A percentile compares a stretch with the other conserved stretches of the same genome.
phyloP scores from a whole-genome alignment of 1,140 invertebrate genomes.

The Hyles vespertilio region DNA sequence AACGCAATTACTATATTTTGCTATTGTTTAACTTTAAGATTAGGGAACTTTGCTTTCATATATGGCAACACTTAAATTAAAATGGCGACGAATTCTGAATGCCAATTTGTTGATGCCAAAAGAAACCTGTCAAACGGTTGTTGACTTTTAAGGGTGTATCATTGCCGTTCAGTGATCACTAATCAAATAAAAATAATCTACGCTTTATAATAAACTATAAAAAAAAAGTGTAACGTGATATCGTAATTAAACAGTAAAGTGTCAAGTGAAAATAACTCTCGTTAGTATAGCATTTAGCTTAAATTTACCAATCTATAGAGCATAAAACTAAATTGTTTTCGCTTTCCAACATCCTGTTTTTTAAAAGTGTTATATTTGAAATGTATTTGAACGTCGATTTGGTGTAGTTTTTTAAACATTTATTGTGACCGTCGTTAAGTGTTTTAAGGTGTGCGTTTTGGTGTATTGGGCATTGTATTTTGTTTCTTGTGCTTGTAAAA shows the following conservation, averaged over 20 bases:
- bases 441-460: neutral
- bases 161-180: conserved; percentile 18
- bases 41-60: neutral
- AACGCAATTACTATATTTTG: too few species aligned
- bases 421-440: neutral
- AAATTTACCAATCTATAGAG: neutral
- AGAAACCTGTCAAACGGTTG: conserved; percentile 60
- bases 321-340: conserved; percentile 18
- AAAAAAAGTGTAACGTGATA: conserved; percentile 20
- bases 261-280: neutral
- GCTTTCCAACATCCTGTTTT: conserved; percentile 19
- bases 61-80: conserved; percentile 22
- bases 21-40: too few species aligned
- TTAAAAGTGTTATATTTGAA: conserved; percentile 6
- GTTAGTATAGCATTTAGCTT: conserved; percentile 7
- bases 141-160: conserved; percentile 48
- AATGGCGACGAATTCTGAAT: conserved; percentile 35
- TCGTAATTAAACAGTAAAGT: neutral
- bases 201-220: conserved; percentile 24
- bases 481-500: conserved; percentile 1
- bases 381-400: neutral
- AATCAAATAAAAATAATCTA: conserved; percentile 26
- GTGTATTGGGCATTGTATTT: neutral
- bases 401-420: neutral
- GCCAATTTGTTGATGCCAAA: conserved; percentile 22